Base-by-base conservation (phyloP, 64 coral and sea anemone species). In the Dendrophyllia cribrosa region DNA sequence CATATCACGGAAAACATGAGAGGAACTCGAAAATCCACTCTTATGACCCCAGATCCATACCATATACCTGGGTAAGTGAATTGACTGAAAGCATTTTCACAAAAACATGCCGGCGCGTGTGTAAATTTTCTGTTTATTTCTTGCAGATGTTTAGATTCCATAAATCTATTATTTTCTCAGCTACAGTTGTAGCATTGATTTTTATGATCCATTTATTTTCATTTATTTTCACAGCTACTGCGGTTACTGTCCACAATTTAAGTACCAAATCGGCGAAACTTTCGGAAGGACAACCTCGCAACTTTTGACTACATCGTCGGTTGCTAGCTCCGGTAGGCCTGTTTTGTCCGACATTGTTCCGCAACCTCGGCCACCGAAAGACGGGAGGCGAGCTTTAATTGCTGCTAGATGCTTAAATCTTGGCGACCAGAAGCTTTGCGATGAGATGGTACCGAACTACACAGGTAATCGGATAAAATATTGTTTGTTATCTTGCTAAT, bases 1-100 rank as follows among this genome's bases (percentile, higher is more conserved):
- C 19, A 6, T 6, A 47, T 45, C 59, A 59, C 59, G 45, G 4
- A 47, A 65, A 83, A 49, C 56, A 92, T 74, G 70, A 92, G 69
- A 16, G 85, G 92, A 66, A 93, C 87, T 43, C 88, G 93, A 65
- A 98, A 98, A 91, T 94, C 97, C 4, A 90, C 91, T 1, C 56
- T 98, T 6, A 98, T 98, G 97, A 98, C 97, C 43, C 97, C 97
- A 48, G 97, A 98, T 84, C 97, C 97, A 0, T 98, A 98, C 64
- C 97, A 98, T 47, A 98, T 96, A 45, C 97, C 97, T 4, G 97
- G 97, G 96, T 98, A 94, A 70, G 72, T 87, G 66, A 58, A 45
- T 0, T 21, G 9, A 19, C 16, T 48, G 4, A 20, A 17, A 83
- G 17, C 47, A 48, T 34, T 34, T 34, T 66, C 43, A 14, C 43